Conservation (phyloP, 2,797 vertebrate genomes). For the Hafferia zeledoni region DNA sequence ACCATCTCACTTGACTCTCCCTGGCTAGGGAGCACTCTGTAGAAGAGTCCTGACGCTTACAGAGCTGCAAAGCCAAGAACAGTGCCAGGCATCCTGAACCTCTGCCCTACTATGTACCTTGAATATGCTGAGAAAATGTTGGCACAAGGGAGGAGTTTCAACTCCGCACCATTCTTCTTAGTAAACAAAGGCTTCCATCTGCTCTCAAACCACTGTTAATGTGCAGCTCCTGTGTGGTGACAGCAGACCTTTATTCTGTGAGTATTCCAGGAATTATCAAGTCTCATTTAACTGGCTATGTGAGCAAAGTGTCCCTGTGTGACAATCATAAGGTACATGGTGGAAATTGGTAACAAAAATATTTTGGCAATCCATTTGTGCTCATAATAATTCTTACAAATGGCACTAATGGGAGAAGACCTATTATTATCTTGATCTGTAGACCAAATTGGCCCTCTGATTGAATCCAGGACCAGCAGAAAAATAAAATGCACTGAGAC, state of each 20-base stretch:
- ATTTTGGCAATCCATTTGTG: not conserved
- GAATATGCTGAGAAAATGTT: not conserved
- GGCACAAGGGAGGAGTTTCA: not conserved
- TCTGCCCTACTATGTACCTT: not conserved
- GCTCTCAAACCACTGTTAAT: not conserved
- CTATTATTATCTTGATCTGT: not conserved
- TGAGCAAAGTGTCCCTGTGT: not conserved
- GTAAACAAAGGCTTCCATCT: not conserved
- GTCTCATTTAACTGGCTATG: not conserved
- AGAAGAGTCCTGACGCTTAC: not conserved
- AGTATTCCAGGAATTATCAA: not conserved
- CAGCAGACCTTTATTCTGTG: not conserved
- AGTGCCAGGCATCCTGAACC: not conserved
- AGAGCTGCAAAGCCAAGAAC: not conserved
- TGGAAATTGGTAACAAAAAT: not conserved
- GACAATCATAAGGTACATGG: not conserved
- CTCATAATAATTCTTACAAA: not conserved
- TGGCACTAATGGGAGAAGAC: not conserved
- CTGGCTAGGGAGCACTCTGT: not conserved
- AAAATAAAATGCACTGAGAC: not conserved
- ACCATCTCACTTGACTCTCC: not conserved
- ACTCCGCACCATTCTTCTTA: not conserved
- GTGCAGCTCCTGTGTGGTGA: not conserved
- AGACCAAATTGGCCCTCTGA: not conserved
- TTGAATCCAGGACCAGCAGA: not conserved